phyloP scores from a whole-genome alignment of 2,888 invertebrate species.

The Cyrtodaria siliqua region DNA sequence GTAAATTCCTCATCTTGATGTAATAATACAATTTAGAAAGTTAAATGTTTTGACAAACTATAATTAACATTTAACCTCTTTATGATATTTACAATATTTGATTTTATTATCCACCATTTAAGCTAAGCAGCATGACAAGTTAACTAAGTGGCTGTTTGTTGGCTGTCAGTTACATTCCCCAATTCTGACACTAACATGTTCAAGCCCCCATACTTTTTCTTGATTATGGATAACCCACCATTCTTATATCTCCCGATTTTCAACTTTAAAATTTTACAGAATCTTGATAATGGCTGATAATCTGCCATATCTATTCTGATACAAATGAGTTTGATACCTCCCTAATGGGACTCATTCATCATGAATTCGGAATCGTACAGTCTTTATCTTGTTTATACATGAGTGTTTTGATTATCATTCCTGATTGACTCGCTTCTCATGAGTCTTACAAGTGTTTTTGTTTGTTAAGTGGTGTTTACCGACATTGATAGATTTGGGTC shows the following conservation, averaged over 20 bases:
- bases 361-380: neutral
- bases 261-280: too few relatives aligned
- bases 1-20: too few relatives aligned
- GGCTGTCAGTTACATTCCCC: conserved; percentile 24
- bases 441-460: conserved; percentile 8
- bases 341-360: conserved; percentile 16
- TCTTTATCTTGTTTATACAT: conserved; percentile 11
- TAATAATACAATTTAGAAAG: too few relatives aligned
- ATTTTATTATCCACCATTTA: neutral
- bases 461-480: neutral
- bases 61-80: too few relatives aligned
- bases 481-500: conserved; percentile 8
- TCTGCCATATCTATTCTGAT: conserved; percentile 23
- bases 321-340: conserved; percentile 47
- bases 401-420: conserved; percentile 14
- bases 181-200: conserved; percentile 18
- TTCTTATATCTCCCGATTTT: too few relatives aligned
- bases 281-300: too few relatives aligned
- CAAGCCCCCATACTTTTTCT: conserved; percentile 1
- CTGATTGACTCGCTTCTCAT: neutral
- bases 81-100: too few relatives aligned
- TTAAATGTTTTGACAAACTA: too few relatives aligned
- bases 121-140: conserved; percentile 27
- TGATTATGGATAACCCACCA: too few relatives aligned
- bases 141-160: conserved; percentile 39